These are phyloP conservation scores for Paracanthobrama guichenoti DNA, from an alignment of 2,113 vertebrate genomes.

Conservation along the genomic window DNA sequence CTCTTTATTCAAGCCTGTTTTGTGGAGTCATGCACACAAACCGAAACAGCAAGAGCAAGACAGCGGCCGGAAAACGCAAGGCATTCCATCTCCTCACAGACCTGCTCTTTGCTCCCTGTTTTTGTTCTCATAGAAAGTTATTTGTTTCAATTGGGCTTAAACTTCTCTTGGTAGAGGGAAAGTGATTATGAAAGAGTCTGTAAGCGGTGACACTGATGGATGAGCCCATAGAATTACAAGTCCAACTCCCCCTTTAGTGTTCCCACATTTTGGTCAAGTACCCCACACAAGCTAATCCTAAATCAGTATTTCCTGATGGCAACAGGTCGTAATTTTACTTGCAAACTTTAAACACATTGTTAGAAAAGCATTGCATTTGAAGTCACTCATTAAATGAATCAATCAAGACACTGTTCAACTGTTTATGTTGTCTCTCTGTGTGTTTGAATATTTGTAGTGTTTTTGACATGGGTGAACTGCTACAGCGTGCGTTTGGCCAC, in stretches of 20 bases:
- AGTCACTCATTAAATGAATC: not conserved
- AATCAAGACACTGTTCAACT: not conserved
- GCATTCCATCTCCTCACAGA: slow-evolving; percentile 58
- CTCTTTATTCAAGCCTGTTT: slow-evolving; percentile 60
- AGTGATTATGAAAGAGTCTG: slow-evolving; percentile 18
- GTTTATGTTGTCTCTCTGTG: not conserved
- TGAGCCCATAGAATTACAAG: slow-evolving; percentile 64
- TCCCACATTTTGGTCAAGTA: slow-evolving; percentile 64
- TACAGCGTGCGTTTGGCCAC: slow-evolving; percentile 94
- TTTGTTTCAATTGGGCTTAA: slow-evolving; percentile 67
- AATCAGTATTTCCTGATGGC: not conserved
- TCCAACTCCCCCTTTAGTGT: slow-evolving; percentile 42
- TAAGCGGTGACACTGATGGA: slow-evolving; percentile 72
- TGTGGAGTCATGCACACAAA: slow-evolving; percentile 50
- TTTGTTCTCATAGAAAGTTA: slow-evolving; percentile 68
- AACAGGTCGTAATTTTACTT: not conserved
- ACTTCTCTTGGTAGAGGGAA: slow-evolving; percentile 43
- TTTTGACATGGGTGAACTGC: slow-evolving; percentile 98
- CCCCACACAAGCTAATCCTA: not conserved
- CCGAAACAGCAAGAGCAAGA: slow-evolving; percentile 34
- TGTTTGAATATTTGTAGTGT: slow-evolving; percentile 75
- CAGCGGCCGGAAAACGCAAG: slow-evolving; percentile 58
- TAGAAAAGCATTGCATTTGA: not conserved
- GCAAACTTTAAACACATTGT: not conserved
- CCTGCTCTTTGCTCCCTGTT: slow-evolving; percentile 53